Evolutionary conservation across 2,113 vertebrate genomes (phyloP), one percentile per base, ranked within the genome.

Genomic region (Shinisaurus crocodilurus): DNA sequence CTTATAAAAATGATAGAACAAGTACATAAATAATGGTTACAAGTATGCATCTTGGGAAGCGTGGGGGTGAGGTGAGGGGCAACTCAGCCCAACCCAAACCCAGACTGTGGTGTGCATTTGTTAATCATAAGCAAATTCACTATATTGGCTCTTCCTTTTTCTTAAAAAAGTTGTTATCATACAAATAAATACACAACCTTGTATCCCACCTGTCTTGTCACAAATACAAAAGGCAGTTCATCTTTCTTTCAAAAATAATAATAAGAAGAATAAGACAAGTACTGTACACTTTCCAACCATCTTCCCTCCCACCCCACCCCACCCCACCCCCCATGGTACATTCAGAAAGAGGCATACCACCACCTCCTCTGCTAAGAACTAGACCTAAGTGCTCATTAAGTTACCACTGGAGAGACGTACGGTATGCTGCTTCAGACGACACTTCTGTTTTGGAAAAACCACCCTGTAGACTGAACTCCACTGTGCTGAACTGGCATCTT

Each of bases 121-220:
- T 84, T 96, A 96, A 92, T 91, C 45, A 94, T 48, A 88, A 95
- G 88, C 63, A 80, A 90, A 79, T 67, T 94, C 91, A 91, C 74
- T 85, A 6, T 45, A 93, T 90, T 93, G 89, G 91, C 93, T 91
- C 93, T 90, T 91, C 23, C 32, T 54, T 92, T 92, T 94, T 90
- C 84, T 90, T 90, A 88, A 89, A 89, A n/a, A 93, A 93, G 83
- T 94, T 91, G 93, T 96, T 96, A 94, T 96, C 93, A 92, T 95
- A 97, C 93, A 97, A 97, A 98, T 97, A 97, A 98, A 97, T 97
- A 97, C 85, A 97, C 89, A 93, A 94, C 90, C 95, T 96, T 63
- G 92, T 87, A 95, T 92, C 94, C 93, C 70, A 94, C 91, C 88
- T 90, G 92, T 94, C 92, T 92, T 93, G 90, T 91, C 94, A 93